Base-by-base conservation (phyloP, 2,797 vertebrate genomes). In the Leuciscus waleckii region DNA sequence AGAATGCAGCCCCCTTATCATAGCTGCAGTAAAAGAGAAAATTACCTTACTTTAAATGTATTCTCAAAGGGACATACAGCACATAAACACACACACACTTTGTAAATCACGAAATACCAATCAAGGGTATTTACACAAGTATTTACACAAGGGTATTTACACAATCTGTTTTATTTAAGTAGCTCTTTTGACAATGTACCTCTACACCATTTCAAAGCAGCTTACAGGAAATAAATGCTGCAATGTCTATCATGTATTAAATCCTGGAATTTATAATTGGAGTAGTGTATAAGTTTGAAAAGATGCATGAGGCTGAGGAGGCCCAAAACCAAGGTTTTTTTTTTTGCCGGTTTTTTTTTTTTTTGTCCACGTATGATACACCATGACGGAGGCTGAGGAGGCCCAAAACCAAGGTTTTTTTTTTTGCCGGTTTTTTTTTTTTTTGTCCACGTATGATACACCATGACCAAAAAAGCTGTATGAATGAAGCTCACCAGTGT, bases 1-100 rank as follows among this genome's bases (percentile, higher is more conserved):
- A 97, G 89, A 96, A 97, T 0, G 97, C 91, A 26, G 90, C 93
- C 43, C 93, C 96, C 74, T 92, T 95, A 88, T 98, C 93, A 0
- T 97, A 95, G 92, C 98, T 99, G 93, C 9, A 56, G 11, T 37
- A 68, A 26, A 56, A 67, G 17, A 43, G 13, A 63, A 58, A 49
- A 35, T 49, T 7, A 54, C 9, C 10, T n/a, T 56, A 4, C 21
- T 37, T 54, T n/a, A 76, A 43, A 71, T 56, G 51, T 7, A 76
- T 56, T 76, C 11, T 14, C 19, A 75, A 75, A 54, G 10, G 5
- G 29, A 75, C 9, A 54, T 32, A 14, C 19, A 54, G 35, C 10
- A 41, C 41, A 67, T 63, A 49, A 32, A 51, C 46, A 63, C 19
- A 29, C 29, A 77, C 54, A 65, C 14, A 58, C 1, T 13, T 14